Evolutionary conservation across 2,888 invertebrate species (phyloP), one percentile per base, ranked within the genome.

Genomic region (Luffia ferchaultella): DNA sequence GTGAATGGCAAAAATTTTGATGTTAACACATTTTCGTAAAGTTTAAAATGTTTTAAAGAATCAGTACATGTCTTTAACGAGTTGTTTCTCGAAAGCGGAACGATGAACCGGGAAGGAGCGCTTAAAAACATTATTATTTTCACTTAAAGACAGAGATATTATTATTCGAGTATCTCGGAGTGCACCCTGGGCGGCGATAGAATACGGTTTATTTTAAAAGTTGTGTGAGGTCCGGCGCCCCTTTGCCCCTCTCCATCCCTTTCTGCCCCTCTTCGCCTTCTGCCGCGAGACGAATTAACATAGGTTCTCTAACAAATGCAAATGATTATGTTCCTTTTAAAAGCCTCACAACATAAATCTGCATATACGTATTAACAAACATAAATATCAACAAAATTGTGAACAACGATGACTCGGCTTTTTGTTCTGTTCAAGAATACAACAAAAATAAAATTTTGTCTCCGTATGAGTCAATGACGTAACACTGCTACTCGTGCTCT

Each of bases 81-180:
- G 30, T 30, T 30, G 12, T 30, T 12, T 30, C 30, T 30, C 30
- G 30, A 3, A 30, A 48, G 2, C 18, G 18, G 17, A 19, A n/a
- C 18, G 17, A 48, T 48, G 42, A 48, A 48, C 48, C 15, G 42
- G 12, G 17, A 9, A 19, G 43, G 43, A 20, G 43, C 20, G 43
- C 20, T 49, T 49, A 16, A 49, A 49, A 49, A n/a, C 20, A 20
- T 42, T 49, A 43, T 49, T 49, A 49, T 49, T 49, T 43, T 43
- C 49, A 49, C 43, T 49, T 17, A 9, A 12, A 49, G 43, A 20
- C 42, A 43, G 18, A 49, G 42, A 42, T 43, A 49, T 42, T 49
- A 49, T 42, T 49, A 43, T 49, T 42, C 20, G 49, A 49, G 49
- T 43, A 42, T 49, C 42, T 48, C 16, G 42, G 19, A 49, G 15